Evolutionary conservation across 1,140 invertebrate genomes (phyloP), one percentile per base, ranked within the genome.

Genomic region (Brachionus manjavacas): DNA sequence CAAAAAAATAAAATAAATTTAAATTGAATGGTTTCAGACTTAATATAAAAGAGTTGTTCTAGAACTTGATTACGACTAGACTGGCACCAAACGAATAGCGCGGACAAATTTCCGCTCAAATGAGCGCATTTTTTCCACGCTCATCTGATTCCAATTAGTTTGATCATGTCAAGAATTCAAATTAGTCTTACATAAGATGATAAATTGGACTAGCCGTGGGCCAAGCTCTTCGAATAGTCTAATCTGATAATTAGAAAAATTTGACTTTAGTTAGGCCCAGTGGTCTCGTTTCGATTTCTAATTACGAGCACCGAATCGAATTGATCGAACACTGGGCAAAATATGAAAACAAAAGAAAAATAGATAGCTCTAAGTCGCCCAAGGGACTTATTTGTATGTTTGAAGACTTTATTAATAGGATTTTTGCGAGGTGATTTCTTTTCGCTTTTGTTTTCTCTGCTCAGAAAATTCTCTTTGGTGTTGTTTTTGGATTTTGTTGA

Each of bases 321-420:
- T 68, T 68, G 14, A 68, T 68, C 31, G n/a, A 28, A 68, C 31
- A 68, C 66, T 20, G 31, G n/a, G 16, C 39, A 35, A 41, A 39
- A 72, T 41, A 20, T 20, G 39, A 72, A 72, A 72, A 39, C 16
- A 20, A 39, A 39, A 20, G 16, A 72, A 72, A 41, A 72, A 72
- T 72, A 72, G 68, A 72, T 72, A 72, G n/a, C 68, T 72, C 35
- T 72, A 23, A 72, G 68, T 72, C 68, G 68, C 68, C 35, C 68
- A 16, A 72, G 68, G 68, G 68, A 72, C 68, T 72, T 72, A 41
- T 72, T 72, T 72, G 68, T 72, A 72, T 72, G 28, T 72, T 72
- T 41, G 31, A 39, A 72, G 31, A 39, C 39, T 72, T 72, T 72
- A 14, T 72, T 72, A 72, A n/a, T 72, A 72, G 68, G 68, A 39